phyloP scores from a whole-genome alignment of 1,140 invertebrate species.

The Sinonovacula constricta region DNA sequence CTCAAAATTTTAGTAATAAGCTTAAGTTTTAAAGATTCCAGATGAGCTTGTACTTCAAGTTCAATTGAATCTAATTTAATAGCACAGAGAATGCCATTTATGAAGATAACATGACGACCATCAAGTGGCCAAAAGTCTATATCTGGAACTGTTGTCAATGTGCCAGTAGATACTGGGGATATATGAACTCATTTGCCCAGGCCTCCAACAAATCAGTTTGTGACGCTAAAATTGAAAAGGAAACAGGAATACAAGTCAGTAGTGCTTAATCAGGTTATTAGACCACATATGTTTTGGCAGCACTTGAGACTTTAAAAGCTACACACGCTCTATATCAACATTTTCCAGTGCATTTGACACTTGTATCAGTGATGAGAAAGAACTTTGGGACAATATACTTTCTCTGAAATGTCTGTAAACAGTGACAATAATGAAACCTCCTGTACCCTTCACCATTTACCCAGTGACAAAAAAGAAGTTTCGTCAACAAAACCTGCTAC shows the following conservation, averaged over 20 bases:
- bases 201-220: conserved; percentile 17
- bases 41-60: conserved; percentile 10
- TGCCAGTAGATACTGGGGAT: conserved; percentile 7
- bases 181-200: background rate
- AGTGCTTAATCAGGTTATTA: conserved; percentile 15
- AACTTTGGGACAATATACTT: conserved; percentile 4
- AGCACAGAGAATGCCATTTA: conserved; percentile 28
- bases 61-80: conserved; percentile 12
- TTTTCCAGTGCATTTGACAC: background rate
- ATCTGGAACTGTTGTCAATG: conserved; percentile 29
- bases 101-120: conserved; percentile 19
- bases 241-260: conserved; percentile 25
- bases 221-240: conserved; percentile 31
- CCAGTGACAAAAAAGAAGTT: conserved; percentile 8
- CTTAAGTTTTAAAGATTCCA: conserved; percentile 11
- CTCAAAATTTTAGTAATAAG: conserved; percentile 30
- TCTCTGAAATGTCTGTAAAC: background rate
- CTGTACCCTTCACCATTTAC: conserved; percentile 16
- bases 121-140: conserved; percentile 19
- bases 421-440: conserved; percentile 5
- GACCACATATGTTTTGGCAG: conserved; percentile 17
- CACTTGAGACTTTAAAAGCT: background rate
- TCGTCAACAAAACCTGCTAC: background rate
- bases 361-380: background rate
- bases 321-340: conserved; percentile 9